phyloP scores from a whole-genome alignment of 1,140 invertebrate species.

The Drosophila novamexicana region DNA sequence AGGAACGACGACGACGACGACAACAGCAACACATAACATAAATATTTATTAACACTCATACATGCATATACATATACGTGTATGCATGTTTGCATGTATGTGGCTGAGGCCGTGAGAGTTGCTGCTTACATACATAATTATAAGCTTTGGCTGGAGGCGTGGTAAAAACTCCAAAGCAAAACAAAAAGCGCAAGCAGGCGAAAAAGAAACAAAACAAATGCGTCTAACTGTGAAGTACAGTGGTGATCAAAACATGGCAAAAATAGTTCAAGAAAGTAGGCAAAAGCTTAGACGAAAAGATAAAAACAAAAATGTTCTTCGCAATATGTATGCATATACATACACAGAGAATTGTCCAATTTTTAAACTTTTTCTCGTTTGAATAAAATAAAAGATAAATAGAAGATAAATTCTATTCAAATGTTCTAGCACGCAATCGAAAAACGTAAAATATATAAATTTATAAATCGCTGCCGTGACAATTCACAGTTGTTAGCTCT shows the following conservation, averaged over 20 bases:
- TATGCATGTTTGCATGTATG: constrained; percentile 41
- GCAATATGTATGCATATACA: constrained; percentile 16
- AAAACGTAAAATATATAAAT: too few species aligned
- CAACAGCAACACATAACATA: constrained; percentile 38
- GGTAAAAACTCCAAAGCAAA: constrained; percentile 65
- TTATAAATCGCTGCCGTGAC: too few species aligned
- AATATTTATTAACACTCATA: constrained; percentile 40
- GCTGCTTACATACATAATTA: constrained; percentile 75
- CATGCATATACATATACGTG: background rate
- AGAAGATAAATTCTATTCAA: too few species aligned
- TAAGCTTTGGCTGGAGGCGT: constrained; percentile 47
- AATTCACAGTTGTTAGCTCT: background rate
- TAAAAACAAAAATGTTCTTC: constrained; percentile 44
- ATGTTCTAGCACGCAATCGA: too few species aligned
- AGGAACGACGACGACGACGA: constrained; percentile 46
- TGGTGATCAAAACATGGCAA: constrained; percentile 62
- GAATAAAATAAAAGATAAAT: too few species aligned
- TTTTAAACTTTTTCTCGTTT: too few species aligned
- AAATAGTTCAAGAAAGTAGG: constrained; percentile 17
- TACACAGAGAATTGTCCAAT: too few species aligned
- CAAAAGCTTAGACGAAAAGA: constrained; percentile 16
- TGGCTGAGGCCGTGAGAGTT: constrained; percentile 52
- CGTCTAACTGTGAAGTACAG: constrained; percentile 67
- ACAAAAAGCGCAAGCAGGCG: constrained; percentile 61
- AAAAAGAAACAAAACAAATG: constrained; percentile 46